Evolutionary conservation across 1,140 invertebrate species (phyloP), one percentile per base, ranked within the genome.

Genomic region (Hyles vespertilio): DNA sequence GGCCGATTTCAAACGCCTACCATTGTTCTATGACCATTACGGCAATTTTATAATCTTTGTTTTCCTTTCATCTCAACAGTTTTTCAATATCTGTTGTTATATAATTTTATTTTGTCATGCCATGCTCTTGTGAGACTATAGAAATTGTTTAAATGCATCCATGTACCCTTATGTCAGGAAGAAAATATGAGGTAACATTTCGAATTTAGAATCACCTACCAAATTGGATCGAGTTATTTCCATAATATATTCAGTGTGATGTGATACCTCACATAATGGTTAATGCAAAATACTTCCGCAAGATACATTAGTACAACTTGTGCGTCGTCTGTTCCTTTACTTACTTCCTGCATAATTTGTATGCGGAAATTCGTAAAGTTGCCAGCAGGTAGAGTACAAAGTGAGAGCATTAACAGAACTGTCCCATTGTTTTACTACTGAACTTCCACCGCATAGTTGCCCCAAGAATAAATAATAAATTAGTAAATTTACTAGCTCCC

Each of bases 1-100:
- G 50, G 47, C 43, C 32, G 44, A 50, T 63, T 61, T 54, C 46
- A 33, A 58, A 62, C 51, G 40, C 32, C 53, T 32, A 34, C 62
- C 59, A 72, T 71, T 71, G 66, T 71, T 71, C 63, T 59, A 51
- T 9, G 22, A 49, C 34, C 43, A 63, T 63, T 53, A 56, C 9
- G 9, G 11, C 32, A 10, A 7, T 33, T 33, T 12, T n/a, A 36
- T 51, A 22, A 22, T 8, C 7, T 51, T 6, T 9, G 8, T 7
- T 51, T 51, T 51, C 32, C 33, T 51, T 51, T 51, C 10, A 9
- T 33, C 8, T 9, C 0, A 32, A 32, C 22, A 3, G 36, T 8
- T 48, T 48, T 48, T 11, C 47, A n/a, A 11, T 48, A 11, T 48
- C 10, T 12, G n/a, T 48, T 10, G 47, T 3, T n/a, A 11, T 22